Evolutionary conservation across 2,888 invertebrate species (phyloP), one percentile per base, ranked within the genome.

Genomic region (Augochlorella aurata): DNA sequence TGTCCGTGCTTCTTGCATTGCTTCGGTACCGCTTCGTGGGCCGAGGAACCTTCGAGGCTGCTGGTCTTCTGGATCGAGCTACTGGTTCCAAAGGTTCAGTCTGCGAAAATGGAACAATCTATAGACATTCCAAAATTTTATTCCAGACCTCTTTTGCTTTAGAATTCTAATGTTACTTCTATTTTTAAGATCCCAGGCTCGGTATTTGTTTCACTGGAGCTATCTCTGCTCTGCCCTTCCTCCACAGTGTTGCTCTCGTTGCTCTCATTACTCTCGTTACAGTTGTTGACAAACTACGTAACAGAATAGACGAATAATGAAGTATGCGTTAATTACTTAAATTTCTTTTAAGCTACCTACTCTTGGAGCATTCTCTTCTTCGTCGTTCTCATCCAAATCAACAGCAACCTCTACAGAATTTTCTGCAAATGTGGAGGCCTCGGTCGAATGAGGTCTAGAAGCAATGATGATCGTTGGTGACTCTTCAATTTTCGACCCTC

Each of bases 1-100:
- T 96, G 24, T 95, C 95, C 95, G 66, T 95, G 68, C 82, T 94
- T 91, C 90, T 18, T 90, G 89, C 85, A 93, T 93, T 83, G 91
- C 77, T 88, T 16, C 90, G 88, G 38, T 81, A 85, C 74, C 84
- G 88, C 52, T 81, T 76, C 70, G 81, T 77, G 44, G 87, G 81
- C 3, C 91, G 92, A 12, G 91, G 89, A 12, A 91, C 85, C 77
- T 88, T 90, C 66, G 90, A 90, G 9, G 84, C 69, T 14, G 84
- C 69, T 18, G 85, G 50, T 74, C 79, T 75, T 74, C 79, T 83
- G 1, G 79, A 38, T 0, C 69, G 45, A 8, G 69, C 61, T 10
- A 80, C 29, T 38, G 70, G 44, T 61, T 87, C 78, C 18, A 61
- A 24, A 9, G 79, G 18, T 14, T 81, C 70, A 44, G 81, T 45